Evolutionary conservation across 2,888 invertebrate species (phyloP).

Genomic region (Dicycla oo): DNA sequence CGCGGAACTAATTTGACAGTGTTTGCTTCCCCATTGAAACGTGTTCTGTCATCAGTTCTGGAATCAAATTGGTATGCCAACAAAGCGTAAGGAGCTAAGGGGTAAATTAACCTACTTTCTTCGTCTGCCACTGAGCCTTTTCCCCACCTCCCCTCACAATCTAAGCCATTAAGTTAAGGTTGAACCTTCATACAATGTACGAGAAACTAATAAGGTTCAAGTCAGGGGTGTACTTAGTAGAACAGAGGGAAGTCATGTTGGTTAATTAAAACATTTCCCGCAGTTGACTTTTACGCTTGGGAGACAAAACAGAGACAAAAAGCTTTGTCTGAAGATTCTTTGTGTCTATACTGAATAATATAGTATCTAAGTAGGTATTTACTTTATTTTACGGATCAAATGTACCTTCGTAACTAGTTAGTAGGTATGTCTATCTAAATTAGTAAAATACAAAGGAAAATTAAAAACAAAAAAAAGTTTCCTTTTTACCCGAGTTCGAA

Average conservation of each 20-base stretch:
- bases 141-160: constrained; percentile 4
- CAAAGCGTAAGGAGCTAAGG: background rate
- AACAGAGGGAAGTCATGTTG: constrained; percentile 42
- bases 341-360: constrained; percentile 33
- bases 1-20: too few relatives aligned
- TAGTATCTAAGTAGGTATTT: background rate
- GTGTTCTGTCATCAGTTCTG: background rate
- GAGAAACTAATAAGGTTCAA: constrained; percentile 32
- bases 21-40: too few relatives aligned
- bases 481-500: background rate
- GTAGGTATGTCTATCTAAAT: background rate
- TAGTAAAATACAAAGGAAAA: background rate
- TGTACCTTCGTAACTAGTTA: background rate
- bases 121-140: background rate
- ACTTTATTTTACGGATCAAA: background rate
- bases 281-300: constrained; percentile 52
- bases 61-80: background rate
- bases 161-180: constrained; percentile 17
- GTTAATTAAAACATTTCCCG: constrained; percentile 61
- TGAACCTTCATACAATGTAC: constrained; percentile 17
- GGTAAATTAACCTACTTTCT: constrained; percentile 1
- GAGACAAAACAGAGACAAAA: constrained; percentile 29
- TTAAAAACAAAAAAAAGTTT: too few relatives aligned
- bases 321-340: constrained; percentile 42
- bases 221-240: constrained; percentile 25